Percentiles rank a stretch among this genome's conserved stretches.
phyloP scores from a whole-genome alignment of 2,888 invertebrate genomes.

The Osmoderma eremita region DNA sequence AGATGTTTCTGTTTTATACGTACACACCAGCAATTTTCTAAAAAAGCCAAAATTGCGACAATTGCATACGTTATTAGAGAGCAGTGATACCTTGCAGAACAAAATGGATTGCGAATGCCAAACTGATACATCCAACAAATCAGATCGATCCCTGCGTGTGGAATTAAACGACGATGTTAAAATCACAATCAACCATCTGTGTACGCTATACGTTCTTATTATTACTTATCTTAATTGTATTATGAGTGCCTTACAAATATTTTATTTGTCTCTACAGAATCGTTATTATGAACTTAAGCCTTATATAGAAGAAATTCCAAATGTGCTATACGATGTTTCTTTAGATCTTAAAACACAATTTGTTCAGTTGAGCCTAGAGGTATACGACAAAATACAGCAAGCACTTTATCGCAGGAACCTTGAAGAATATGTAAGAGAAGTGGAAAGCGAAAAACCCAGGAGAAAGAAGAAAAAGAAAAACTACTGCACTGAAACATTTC shows the following conservation, averaged over 20 bases:
- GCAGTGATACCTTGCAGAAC: not conserved
- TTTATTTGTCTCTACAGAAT: too few species aligned
- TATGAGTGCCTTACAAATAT: not conserved
- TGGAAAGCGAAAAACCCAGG: not conserved
- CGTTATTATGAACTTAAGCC: too few species aligned
- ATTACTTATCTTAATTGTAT: not conserved
- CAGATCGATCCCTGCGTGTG: not conserved
- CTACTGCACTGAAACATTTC: slow-evolving; percentile 14
- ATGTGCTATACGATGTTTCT: too few species aligned
- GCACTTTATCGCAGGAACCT: too few species aligned
- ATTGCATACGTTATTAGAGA: slow-evolving; percentile 15
- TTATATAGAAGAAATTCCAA: too few species aligned
- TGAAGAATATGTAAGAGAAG: not conserved
- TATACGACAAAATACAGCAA: too few species aligned
- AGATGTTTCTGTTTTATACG: slow-evolving; percentile 11
- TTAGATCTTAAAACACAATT: too few species aligned
- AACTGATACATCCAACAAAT: slow-evolving; percentile 1
- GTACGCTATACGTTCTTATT: not conserved
- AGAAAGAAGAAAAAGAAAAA: slow-evolving; percentile 22
- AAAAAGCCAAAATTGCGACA: slow-evolving; percentile 17
- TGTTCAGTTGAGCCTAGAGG: too few species aligned
- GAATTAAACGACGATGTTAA: slow-evolving; percentile 8
- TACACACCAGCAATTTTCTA: not conserved
- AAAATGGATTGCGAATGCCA: not conserved
- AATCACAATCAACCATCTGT: slow-evolving; percentile 12